These are phyloP conservation scores for Tetrax tetrax DNA, from an alignment of 2,113 vertebrate species.

Conservation along the genomic window DNA sequence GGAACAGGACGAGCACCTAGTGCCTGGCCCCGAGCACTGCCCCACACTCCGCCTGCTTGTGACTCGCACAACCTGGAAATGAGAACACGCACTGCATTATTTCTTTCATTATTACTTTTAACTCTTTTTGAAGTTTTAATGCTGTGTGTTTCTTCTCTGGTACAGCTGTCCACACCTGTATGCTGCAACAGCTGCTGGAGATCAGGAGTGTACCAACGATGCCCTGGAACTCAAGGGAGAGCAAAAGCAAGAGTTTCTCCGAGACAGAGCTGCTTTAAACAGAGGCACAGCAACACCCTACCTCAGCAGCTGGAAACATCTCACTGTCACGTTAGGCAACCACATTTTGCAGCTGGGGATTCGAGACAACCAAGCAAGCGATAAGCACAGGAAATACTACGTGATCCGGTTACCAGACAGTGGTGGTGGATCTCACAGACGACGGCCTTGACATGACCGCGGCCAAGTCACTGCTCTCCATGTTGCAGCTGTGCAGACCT, in stretches of 20 bases:
- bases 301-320: not conserved
- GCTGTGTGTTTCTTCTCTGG: not conserved
- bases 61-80: not conserved
- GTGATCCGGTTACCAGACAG: not conserved
- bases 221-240: not conserved
- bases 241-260: not conserved
- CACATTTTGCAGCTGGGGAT: not conserved
- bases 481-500: not conserved
- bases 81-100: not conserved
- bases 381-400: not conserved
- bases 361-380: not conserved
- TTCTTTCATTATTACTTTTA: not conserved
- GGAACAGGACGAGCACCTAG: not conserved
- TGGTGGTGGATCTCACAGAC: not conserved
- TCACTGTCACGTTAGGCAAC: not conserved
- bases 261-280: accelerated
- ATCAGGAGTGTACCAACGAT: accelerated
- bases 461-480: not conserved
- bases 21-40: not conserved
- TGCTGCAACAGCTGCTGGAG: not conserved
- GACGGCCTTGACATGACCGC: not conserved
- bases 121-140: not conserved
- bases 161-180: not conserved
- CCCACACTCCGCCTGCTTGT: not conserved
- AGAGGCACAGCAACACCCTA: not conserved